Base-by-base conservation (phyloP, 2,113 vertebrate species). In the Pelecanoides urinatrix region DNA sequence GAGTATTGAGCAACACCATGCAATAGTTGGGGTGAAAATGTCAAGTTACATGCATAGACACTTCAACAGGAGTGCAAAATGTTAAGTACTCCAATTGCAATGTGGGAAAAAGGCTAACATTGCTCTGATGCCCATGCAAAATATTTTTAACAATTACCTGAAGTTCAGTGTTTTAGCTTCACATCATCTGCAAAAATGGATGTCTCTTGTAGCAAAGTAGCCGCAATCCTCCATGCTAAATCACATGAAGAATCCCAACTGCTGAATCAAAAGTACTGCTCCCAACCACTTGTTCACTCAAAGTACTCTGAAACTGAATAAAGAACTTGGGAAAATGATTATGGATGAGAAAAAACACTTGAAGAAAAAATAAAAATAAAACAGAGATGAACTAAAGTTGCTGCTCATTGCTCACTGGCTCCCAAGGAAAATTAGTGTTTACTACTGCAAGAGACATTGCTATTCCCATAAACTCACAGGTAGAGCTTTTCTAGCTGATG, bases 1-100 rank as follows among this genome's bases (percentile, higher is more conserved):
- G 65, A 89, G 36, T 94, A 96, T 94, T 96, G 94, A 95, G 97
- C 90, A 97, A 97, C 79, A 96, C 19, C 72, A n/a, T 68, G 59
- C 52, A 94, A 75, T 73, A 78, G 27, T 87, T 86, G 72, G 72
- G 91, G 94, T 89, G 86, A 95, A 94, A 96, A 96, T 92, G 85
- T 82, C 90, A 94, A 95, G 83, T 90, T 88, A 34, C 36, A 44
- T 79, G 66, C 93, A 83, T 11, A 88, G 94, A 85, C 85, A 86
- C 71, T 93, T 93, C 73, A 86, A 84, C 22, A 34, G 79, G 56
- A 90, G 79, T 47, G 67, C 82, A 95, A 92, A 95, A 94, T 61
- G 76, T 82, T 84, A 92, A 86, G 75, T 68, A n/a, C 40, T 84
- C 23, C 68, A 81, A 10, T 19, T 89, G 47, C 65, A 91, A 15